Conservation (phyloP, 2,888 invertebrate genomes). For the Andrena marginata region DNA sequence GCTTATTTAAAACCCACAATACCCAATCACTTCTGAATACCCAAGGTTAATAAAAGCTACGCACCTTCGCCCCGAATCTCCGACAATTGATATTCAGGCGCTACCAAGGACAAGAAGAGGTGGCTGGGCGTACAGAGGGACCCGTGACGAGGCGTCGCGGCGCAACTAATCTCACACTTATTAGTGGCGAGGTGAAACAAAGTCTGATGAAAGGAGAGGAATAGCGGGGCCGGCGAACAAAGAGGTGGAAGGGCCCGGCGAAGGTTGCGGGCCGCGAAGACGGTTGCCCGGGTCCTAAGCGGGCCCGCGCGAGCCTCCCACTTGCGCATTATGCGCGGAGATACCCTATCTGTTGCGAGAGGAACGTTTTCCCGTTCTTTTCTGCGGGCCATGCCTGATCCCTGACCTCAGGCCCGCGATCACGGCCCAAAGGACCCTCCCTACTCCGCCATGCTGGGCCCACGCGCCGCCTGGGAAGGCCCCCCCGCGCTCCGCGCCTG, state of each 20-base stretch:
- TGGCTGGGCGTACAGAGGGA: too few species aligned
- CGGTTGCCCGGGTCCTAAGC: constrained; percentile 49
- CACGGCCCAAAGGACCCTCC: constrained; percentile 30
- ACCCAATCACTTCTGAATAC: too few species aligned
- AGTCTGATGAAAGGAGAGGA: constrained; percentile 68
- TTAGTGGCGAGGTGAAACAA: constrained; percentile 64
- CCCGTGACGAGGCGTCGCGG: constrained; percentile 12
- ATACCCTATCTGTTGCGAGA: constrained; percentile 77
- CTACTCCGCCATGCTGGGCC: constrained; percentile 36
- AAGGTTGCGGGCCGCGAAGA: constrained; percentile 57
- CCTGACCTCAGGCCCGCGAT: constrained; percentile 75
- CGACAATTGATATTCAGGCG: too few species aligned
- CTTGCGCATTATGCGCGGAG: constrained; percentile 79
- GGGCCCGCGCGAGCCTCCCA: constrained; percentile 72
- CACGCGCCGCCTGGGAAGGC: constrained; percentile 47
- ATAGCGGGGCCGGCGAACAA: neutral
- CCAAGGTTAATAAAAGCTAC: too few species aligned
- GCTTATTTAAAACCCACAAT: too few species aligned
- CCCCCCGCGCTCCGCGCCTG: constrained; percentile 9
- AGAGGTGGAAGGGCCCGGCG: constrained; percentile 52
- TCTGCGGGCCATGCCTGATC: constrained; percentile 74
- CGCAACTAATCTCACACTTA: constrained; percentile 60
- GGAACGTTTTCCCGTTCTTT: constrained; percentile 76
- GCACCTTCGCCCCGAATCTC: too few species aligned
- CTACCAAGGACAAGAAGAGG: too few species aligned